phyloP scores from a whole-genome alignment of 2,113 vertebrate genomes.

The Triplophysa rosa region DNA sequence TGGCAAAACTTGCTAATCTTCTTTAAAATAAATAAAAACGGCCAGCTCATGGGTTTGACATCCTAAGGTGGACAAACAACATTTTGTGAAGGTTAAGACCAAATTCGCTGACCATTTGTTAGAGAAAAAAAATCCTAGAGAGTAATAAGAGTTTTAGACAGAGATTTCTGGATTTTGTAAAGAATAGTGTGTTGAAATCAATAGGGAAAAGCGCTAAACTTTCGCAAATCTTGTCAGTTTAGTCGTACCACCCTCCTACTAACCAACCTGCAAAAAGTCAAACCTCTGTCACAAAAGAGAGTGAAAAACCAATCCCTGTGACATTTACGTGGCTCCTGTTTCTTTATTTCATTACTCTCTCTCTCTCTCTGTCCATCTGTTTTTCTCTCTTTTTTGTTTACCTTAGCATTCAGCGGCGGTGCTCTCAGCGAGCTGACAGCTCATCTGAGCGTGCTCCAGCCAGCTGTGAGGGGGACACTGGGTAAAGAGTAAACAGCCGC shows the following conservation, averaged over 20 bases:
- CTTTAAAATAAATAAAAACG: no score
- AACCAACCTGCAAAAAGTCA: not conserved
- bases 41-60: no score
- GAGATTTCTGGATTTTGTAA: no score
- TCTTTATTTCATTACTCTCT: not conserved
- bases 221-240: not conserved
- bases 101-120: not conserved
- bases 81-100: not conserved
- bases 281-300: not conserved
- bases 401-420: slow-evolving; percentile 72
- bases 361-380: not conserved
- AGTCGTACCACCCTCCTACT: not conserved
- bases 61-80: not conserved
- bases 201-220: not conserved
- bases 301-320: not conserved
- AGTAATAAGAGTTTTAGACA: not conserved
- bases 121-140: no score
- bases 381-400: slow-evolving; percentile 68
- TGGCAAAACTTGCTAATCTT: no score
- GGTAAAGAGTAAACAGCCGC: slow-evolving; percentile 86
- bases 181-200: no score
- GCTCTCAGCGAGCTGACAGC: slow-evolving; percentile 79
- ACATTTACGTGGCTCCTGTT: not conserved
- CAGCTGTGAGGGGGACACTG: slow-evolving; percentile 79
- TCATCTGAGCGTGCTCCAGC: slow-evolving; percentile 78